Evolutionary conservation across 1,140 invertebrate genomes (phyloP), one percentile per base, ranked within the genome.

Genomic region (Euwallacea fornicatus): DNA sequence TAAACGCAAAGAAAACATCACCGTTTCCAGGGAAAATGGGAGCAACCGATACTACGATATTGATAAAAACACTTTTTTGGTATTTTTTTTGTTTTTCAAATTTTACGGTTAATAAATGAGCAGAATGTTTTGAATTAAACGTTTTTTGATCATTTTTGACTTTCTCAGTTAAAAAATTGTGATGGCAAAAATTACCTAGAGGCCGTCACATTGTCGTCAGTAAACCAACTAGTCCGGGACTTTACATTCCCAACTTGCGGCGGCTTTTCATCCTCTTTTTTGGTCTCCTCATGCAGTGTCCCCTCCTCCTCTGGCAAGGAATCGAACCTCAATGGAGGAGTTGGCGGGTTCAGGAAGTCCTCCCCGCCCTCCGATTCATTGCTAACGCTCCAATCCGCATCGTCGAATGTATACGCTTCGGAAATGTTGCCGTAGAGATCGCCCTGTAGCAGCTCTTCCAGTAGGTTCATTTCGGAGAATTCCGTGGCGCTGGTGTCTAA

Each of bases 251-350:
- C 8, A 4, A 6, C 3, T 15, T 56, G 54, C 42, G 13, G 21
- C 4, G 4, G 4, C 43, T 55, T 70, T 43, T 13, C 42, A 46
- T 41, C 46, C 47, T 44, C 63, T 64, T 65, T 69, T 44, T 13
- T 42, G 9, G 33, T 41, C 59, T 70, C 69, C 0, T 33, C 33
- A 11, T 71, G 62, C 43, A 64, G 46, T 2, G 59, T 3, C 10
- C 74, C 73, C 9, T 76, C 74, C 42, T 79, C 76, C 64, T 76
- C 76, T 0, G 75, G 76, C 8, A 81, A 71, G 7, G 85, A 85
- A 72, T 86, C 84, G 47, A 66, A 82, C 82, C 85, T 78, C 42
- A 79, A 81, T 3, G 85, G 85, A 6, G 84, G 84, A 16, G 81
- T 75, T 9, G 85, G 85, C 7, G 84, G 83, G 47, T 74, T 78